Conservation (phyloP, 2,113 vertebrate genomes). For the Megaceryle torquata region DNA sequence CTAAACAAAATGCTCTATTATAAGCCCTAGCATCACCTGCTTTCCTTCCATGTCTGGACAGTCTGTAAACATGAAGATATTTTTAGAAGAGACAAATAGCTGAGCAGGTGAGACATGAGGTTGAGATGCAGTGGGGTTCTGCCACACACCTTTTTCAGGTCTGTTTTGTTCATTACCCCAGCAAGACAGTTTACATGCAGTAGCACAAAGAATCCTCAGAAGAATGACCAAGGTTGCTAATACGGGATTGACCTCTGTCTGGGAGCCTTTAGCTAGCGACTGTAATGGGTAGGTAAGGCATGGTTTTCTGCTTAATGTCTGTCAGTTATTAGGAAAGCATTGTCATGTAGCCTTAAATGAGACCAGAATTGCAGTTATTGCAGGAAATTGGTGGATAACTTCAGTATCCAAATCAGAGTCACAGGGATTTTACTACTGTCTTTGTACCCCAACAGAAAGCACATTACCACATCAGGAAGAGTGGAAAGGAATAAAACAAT, state of each 20-base stretch:
- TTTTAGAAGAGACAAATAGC: not conserved
- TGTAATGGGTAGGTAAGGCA: not conserved
- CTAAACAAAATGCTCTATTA: not conserved
- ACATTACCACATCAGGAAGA: not conserved
- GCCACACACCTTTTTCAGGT: not conserved
- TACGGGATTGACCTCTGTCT: not conserved
- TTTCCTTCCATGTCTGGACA: not conserved
- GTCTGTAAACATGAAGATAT: not conserved
- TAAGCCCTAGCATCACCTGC: not conserved
- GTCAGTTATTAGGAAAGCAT: not conserved
- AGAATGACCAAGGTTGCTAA: not conserved
- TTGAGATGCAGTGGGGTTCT: not conserved
- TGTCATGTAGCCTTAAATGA: not conserved
- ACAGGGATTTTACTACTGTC: not conserved
- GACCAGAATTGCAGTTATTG: not conserved
- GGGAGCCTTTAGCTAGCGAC: not conserved
- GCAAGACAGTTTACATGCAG: not conserved
- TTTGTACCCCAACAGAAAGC: not conserved
- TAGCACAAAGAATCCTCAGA: not conserved
- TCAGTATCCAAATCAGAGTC: constrained; percentile 1
- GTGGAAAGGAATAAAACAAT: constrained; percentile 14
- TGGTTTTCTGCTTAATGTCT: not conserved
- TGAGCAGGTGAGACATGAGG: not conserved
- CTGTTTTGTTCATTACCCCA: not conserved
- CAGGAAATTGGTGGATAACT: not conserved